Evolutionary conservation across 2,888 invertebrate species (phyloP), one percentile per base, ranked within the genome.

Genomic region (Dynastes grantii): DNA sequence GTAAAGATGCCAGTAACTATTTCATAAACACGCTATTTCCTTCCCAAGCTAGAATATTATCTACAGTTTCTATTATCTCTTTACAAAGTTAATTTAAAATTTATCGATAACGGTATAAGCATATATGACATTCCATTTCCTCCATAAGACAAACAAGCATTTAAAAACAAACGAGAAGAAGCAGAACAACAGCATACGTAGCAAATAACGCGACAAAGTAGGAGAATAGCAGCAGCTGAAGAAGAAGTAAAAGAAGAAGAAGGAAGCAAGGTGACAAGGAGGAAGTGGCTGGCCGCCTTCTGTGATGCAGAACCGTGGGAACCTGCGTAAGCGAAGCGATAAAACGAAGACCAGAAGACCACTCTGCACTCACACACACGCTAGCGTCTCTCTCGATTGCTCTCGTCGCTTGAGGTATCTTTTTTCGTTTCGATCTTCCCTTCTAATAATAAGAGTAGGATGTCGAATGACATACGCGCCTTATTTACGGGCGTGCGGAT

Each of bases 211-310:
- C 45, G 45, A 45, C 45, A 53, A 53, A 53, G 53, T 53, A 53
- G 16, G n/a, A 53, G 16, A 16, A 53, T 3, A n/a, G 53, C 53
- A 53, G 13, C n/a, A 16, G 16, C 16, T 16, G 53, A 16, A 53
- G n/a, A 16, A 51, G 37, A 58, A 37, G 32, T 45, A 45, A 49
- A 55, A 37, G 37, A 71, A 55, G 71, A 58, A 71, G 71, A 16
- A 71, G 71, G 71, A 71, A 71, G 22, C 71, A 71, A 71, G 71
- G 71, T 71, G 71, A 71, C 71, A 71, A 71, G 71, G 58, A 71
- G 71, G 71, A 71, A 71, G 71, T 71, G 55, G 71, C 37, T 58
- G 71, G 58, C 71, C 55, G 71, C 71, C 71, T 71, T 71, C 71
- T 71, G 71, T 22, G 55, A 37, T 71, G 71, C 71, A 71, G 71